Evolutionary conservation across 1,140 invertebrate genomes (phyloP).

Genomic region (Popillia japonica): DNA sequence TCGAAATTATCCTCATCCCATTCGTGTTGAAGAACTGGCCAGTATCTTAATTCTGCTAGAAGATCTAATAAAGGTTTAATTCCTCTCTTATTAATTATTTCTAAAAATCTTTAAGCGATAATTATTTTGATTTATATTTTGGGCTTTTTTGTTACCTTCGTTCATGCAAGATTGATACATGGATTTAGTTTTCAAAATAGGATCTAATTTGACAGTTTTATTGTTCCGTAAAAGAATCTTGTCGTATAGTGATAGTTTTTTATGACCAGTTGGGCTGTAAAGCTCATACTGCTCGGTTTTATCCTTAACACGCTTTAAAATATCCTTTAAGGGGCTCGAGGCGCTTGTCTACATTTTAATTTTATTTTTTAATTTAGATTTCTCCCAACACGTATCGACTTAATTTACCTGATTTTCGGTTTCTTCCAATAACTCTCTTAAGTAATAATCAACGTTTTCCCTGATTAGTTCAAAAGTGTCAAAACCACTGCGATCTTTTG

Average conservation of each 20-base stretch:
- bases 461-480: constrained; percentile 85
- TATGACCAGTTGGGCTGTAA: neutral
- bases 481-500: constrained; percentile 81
- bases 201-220: constrained; percentile 55
- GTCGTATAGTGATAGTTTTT: constrained; percentile 6
- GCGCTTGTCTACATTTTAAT: no score
- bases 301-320: neutral
- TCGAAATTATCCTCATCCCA: constrained; percentile 75
- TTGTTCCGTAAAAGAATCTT: neutral
- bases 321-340: neutral
- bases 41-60: constrained; percentile 80
- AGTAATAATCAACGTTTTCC: constrained; percentile 75
- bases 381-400: no score
- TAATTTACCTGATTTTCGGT: constrained; percentile 53
- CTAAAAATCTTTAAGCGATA: constrained; percentile 54
- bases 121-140: constrained; percentile 35
- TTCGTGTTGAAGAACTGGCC: constrained; percentile 77
- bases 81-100: constrained; percentile 72
- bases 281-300: neutral
- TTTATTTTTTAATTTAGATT: no score
- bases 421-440: constrained; percentile 74
- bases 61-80: constrained; percentile 76
- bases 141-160: constrained; percentile 63
- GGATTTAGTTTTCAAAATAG: constrained; percentile 77
- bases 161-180: constrained; percentile 89